phyloP scores from a whole-genome alignment of 2,888 invertebrate species.

The Scelioninae gen. 1 region DNA sequence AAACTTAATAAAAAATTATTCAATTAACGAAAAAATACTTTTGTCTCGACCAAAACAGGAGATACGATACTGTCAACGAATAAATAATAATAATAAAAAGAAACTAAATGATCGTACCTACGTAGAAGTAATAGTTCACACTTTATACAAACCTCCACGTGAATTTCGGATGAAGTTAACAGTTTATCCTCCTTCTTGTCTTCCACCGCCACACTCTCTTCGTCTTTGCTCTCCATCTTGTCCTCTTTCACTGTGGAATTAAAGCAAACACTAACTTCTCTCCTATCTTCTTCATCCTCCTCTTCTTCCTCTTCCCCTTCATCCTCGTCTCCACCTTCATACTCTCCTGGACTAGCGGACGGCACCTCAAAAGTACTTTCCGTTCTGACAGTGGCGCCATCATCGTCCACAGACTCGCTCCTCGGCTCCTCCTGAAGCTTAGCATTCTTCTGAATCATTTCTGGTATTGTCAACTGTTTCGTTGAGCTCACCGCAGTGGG shows the following conservation, averaged over 20 bases:
- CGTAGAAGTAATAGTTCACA: too few species aligned
- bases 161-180: too few species aligned
- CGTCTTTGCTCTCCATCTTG: slow-evolving; percentile 1
- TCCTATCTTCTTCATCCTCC: slow-evolving; percentile 58
- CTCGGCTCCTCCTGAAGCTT: slow-evolving; percentile 67
- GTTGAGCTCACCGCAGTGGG: slow-evolving; percentile 40
- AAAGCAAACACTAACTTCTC: slow-evolving; percentile 62
- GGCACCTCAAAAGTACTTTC: slow-evolving; percentile 76
- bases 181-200: background rate
- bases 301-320: slow-evolving; percentile 82
- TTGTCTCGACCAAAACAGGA: too few species aligned
- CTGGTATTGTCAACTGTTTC: slow-evolving; percentile 78
- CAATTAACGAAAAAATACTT: too few species aligned
- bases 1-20: too few species aligned
- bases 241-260: too few species aligned
- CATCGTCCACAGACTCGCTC: slow-evolving; percentile 73
- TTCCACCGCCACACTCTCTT: background rate
- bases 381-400: slow-evolving; percentile 71
- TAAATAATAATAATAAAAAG: too few species aligned
- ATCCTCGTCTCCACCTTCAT: slow-evolving; percentile 83
- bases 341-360: slow-evolving; percentile 82
- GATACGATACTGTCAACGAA: too few species aligned
- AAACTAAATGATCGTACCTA: too few species aligned
- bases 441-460: slow-evolving; percentile 71
- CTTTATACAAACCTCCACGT: too few species aligned